Conservation (phyloP, 2,888 invertebrate species). For the Parascotia fuliginaria region DNA sequence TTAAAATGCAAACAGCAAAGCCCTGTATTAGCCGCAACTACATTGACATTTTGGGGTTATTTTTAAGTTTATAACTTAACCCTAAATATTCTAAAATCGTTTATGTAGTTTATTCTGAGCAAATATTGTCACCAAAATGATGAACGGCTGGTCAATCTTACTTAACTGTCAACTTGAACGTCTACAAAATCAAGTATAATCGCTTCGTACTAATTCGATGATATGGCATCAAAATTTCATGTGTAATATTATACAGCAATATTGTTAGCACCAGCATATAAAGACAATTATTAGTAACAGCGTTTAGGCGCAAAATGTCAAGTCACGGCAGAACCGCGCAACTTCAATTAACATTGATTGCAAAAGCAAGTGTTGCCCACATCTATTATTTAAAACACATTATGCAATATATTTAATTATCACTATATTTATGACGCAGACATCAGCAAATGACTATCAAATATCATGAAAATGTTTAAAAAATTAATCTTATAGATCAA, state of each 20-base stretch:
- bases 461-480: too few species aligned
- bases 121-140: conserved; percentile 19
- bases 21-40: conserved; percentile 16
- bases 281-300: conserved; percentile 33
- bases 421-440: conserved; percentile 7
- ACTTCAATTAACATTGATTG: not conserved
- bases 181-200: not conserved
- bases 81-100: not conserved
- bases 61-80: conserved; percentile 6
- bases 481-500: conserved; percentile 9
- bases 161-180: not conserved
- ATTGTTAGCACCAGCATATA: conserved; percentile 53
- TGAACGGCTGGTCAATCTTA: conserved; percentile 13
- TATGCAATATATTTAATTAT: conserved; percentile 21
- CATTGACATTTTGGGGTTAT: conserved; percentile 15
- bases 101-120: conserved; percentile 21
- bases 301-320: not conserved
- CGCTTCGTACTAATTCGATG: not conserved
- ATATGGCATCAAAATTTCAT: not conserved
- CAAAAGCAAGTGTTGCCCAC: conserved; percentile 19
- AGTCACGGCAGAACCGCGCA: not conserved
- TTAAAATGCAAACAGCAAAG: too few species aligned
- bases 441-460: too few species aligned
- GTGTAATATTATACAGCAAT: conserved; percentile 32
- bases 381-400: conserved; percentile 7